Evolutionary conservation across 2,888 invertebrate genomes (phyloP).

Genomic region (Rutpela maculata): DNA sequence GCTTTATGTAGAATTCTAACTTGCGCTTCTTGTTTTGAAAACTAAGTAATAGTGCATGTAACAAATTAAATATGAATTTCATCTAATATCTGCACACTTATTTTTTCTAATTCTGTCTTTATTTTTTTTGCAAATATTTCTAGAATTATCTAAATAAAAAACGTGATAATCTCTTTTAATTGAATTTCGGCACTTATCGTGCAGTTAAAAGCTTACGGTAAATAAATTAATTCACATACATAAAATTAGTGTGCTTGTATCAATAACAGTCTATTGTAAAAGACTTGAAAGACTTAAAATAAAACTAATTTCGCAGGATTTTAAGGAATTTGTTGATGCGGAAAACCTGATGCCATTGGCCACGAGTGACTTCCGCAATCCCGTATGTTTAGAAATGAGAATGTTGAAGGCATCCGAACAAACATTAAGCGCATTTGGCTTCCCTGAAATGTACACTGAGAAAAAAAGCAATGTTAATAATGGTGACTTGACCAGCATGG

Average conservation of each 20-base stretch:
- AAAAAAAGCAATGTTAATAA: constrained; percentile 70
- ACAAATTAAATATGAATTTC: not conserved
- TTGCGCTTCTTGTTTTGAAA: not conserved
- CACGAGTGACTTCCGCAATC: constrained; percentile 89
- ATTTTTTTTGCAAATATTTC: not conserved
- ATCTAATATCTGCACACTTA: not conserved
- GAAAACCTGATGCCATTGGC: constrained; percentile 91
- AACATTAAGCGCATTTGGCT: constrained; percentile 48
- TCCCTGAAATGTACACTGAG: constrained; percentile 61
- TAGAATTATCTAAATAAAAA: not conserved
- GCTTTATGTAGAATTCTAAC: not conserved
- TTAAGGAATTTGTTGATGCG: constrained; percentile 93
- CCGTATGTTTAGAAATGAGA: constrained; percentile 88
- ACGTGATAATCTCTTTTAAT: not conserved
- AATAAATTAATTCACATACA: not conserved
- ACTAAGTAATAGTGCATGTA: not conserved
- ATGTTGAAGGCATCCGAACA: constrained; percentile 73
- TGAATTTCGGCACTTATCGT: not conserved
- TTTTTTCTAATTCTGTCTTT: not conserved
- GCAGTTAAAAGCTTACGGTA: not conserved
- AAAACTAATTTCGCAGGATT: constrained; percentile 78
- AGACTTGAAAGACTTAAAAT: not conserved
- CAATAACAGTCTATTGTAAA: not conserved
- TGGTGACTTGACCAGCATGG: constrained; percentile 78
- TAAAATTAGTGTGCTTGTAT: constrained; percentile 30